A percentile compares a stretch with the other conserved stretches of the same genome.
Conservation (phyloP, 92 coral and sea anemone species). For the Siderastrea radians region DNA sequence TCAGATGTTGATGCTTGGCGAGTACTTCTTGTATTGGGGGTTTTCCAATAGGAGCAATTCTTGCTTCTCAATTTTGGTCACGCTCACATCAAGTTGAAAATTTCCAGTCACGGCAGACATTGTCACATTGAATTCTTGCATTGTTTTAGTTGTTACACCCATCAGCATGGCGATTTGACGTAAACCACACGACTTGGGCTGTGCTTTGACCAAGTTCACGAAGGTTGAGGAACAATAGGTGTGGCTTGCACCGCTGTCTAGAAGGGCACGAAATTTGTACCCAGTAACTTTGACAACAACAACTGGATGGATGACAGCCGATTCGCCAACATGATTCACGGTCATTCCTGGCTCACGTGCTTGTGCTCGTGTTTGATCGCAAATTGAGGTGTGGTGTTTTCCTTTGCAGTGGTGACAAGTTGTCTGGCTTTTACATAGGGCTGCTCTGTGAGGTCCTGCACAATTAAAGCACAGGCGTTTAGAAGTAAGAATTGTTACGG, state of each 20-base stretch:
- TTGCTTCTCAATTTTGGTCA: slow-evolving; percentile 44
- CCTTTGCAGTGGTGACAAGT: slow-evolving; percentile 56
- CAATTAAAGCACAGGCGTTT: slow-evolving; percentile 62
- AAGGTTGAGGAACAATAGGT: slow-evolving; percentile 59
- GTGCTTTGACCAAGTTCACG: slow-evolving; percentile 55
- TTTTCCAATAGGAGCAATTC: slow-evolving; percentile 67
- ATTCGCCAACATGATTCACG: slow-evolving; percentile 29
- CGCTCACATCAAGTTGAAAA: slow-evolving; percentile 38
- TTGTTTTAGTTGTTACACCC: slow-evolving; percentile 59
- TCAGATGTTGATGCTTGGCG: slow-evolving; percentile 42
- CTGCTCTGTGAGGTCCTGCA: slow-evolving; percentile 56
- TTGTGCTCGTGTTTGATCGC: slow-evolving; percentile 23
- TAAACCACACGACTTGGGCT: slow-evolving; percentile 41
- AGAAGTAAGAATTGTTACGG: neutral
- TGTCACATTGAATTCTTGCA: slow-evolving; percentile 59
- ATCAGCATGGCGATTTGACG: slow-evolving; percentile 68
- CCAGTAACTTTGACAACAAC: slow-evolving; percentile 38
- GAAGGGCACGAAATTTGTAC: slow-evolving; percentile 59
- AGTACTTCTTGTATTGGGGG: slow-evolving; percentile 58
- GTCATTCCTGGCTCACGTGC: slow-evolving; percentile 32
- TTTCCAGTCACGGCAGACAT: slow-evolving; percentile 40
- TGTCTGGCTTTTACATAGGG: slow-evolving; percentile 41
- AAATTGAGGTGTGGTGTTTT: slow-evolving; percentile 64
- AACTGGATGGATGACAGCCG: slow-evolving; percentile 47
- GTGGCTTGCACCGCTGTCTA: slow-evolving; percentile 77